A percentile compares a stretch with the other conserved stretches of the same genome.
These are phyloP conservation scores for Sarotherodon lohbergeri DNA, from an alignment of 2,113 vertebrate genomes.

Conservation along the genomic window DNA sequence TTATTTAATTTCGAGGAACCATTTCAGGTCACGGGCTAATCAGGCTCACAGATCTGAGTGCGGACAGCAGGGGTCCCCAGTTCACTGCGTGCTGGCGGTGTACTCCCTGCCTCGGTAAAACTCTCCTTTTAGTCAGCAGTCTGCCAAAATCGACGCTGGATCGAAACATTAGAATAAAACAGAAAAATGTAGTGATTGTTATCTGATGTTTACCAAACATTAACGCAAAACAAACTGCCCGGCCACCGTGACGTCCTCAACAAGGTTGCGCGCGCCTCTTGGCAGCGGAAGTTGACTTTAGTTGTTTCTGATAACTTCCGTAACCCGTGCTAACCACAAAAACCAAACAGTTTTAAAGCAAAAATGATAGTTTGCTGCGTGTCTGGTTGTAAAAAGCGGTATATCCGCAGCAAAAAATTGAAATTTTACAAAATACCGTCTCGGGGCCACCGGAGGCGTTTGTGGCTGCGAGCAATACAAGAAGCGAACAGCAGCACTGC, in stretches of 20 bases:
- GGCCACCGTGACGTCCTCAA: background rate
- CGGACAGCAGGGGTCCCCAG: constrained; percentile 20
- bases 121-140: background rate
- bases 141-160: background rate
- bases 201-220: background rate
- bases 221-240: background rate
- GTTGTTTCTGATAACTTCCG: background rate
- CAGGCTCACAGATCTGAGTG: background rate
- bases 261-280: constrained; percentile 15
- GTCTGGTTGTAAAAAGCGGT: background rate
- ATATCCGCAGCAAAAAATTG: background rate
- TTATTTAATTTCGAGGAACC: background rate
- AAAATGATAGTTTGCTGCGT: constrained; percentile 42
- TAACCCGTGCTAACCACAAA: background rate
- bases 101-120: background rate
- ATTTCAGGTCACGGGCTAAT: background rate
- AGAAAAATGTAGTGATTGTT: background rate
- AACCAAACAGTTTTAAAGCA: rapidly evolving
- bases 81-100: background rate
- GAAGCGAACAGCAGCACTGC: background rate
- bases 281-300: constrained; percentile 30
- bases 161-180: background rate
- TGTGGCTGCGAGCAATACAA: constrained; percentile 29
- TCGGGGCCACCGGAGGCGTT: background rate
- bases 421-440: constrained; percentile 34